Evolutionary conservation across 1,140 invertebrate species (phyloP).

Genomic region (Cotesia chilonis): DNA sequence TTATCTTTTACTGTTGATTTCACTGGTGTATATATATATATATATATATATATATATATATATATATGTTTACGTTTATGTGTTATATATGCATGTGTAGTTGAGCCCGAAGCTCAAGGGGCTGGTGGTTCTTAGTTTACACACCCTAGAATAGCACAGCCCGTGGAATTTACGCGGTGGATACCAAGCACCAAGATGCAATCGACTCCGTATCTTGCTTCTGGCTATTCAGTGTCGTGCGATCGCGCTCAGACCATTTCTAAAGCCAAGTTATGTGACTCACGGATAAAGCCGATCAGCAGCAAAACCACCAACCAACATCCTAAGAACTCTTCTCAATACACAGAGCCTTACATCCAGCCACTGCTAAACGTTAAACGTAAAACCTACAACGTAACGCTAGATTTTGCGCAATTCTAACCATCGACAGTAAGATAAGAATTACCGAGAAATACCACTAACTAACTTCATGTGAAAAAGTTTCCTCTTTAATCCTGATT

Average conservation of each 20-base stretch:
- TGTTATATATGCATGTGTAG: no score
- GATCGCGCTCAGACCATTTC: constrained; percentile 42
- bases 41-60: no score
- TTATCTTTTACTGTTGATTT: constrained; percentile 21
- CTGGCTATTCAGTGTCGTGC: constrained; percentile 45
- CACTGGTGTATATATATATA: constrained; percentile 1
- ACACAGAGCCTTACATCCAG: no score
- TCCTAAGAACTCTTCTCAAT: no score
- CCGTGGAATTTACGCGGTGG: constrained; percentile 44
- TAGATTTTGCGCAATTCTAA: constrained; percentile 23
- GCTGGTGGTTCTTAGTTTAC: constrained; percentile 6
- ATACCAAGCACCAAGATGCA: constrained; percentile 39
- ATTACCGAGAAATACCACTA: constrained; percentile 13
- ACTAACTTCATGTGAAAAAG: not conserved
- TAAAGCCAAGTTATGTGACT: constrained; percentile 42
- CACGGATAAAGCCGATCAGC: constrained; percentile 9
- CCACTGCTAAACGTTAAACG: not conserved
- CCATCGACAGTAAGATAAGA: constrained; percentile 20
- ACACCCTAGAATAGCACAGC: constrained; percentile 23
- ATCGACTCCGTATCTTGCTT: constrained; percentile 46
- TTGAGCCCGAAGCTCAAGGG: not conserved
- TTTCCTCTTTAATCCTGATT: not conserved
- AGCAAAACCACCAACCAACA: constrained; percentile 13
- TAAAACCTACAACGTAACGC: constrained; percentile 7
- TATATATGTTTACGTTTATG: no score